Evolutionary conservation across 2,888 invertebrate genomes (phyloP), one percentile per base, ranked within the genome.

Genomic region (Orchestes rusci): DNA sequence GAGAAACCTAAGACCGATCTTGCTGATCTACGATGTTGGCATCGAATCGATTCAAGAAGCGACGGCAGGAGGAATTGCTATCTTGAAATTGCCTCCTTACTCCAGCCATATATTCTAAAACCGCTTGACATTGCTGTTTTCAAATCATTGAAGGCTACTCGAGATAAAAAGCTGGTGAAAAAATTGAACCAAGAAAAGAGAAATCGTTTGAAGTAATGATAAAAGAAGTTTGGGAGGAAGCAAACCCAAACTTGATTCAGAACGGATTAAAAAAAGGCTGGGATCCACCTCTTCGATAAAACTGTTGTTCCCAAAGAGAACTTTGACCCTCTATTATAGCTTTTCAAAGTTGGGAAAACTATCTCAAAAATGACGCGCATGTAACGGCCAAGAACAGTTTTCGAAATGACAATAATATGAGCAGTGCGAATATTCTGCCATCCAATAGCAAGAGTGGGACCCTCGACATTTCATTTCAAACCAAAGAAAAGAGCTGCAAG

Each of bases 21-120:
- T 59, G 16, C 35, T 63, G 7, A 52, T 63, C 16, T 60, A 59
- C 35, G 63, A 62, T 46, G 48, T 57, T 17, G 48, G 47, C 32
- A 15, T 48, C 12, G 49, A 27, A 43, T 32, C 61, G 3, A 63
- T 60, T 39, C 44, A 36, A 27, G 13, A 18, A n/a, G 30, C 43
- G 4, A 19, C 30, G 3, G 31, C 10, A 29, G 29, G 28, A 10
- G 15, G 41, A 16, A 30, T 43, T 16, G 30, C 40, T 10, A 39
- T 39, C 12, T 42, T 43, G 19, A 42, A 43, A 17, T 27, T 64
- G 16, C 60, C 61, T 20, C 57, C 59, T 16, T 60, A 63, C 39
- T 55, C 57, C 8, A 55, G 52, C 4, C 59, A 62, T 30, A 12
- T n/a, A n/a, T 41, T 3, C 45, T 60, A 23, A 57, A 59, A 34